Base-by-base conservation (phyloP, 2,888 invertebrate genomes). In the Lochmaea crataegi region DNA sequence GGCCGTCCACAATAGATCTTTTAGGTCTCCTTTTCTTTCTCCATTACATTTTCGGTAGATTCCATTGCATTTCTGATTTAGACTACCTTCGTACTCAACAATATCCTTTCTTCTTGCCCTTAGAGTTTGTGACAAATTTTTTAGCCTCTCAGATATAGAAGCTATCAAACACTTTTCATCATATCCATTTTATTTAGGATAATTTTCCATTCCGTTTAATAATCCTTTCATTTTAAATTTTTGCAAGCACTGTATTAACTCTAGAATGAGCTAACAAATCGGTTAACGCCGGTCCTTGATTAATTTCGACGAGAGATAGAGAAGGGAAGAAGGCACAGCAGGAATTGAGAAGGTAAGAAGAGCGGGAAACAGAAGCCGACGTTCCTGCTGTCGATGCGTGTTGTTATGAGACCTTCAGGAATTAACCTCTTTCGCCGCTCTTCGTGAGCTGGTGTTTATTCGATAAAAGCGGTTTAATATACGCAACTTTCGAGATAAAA, bases 391-490 rank as follows among this genome's bases (percentile, higher is more conserved):
- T 78, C 76, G 77, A 78, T 78, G 78, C 76, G 74, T 78, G 78
- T 75, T 76, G 76, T 76, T 76, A 76, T 73, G 76, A 77, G 74
- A 74, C 78, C 74, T 77, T 72, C 75, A 76, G 77, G 75, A 76
- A 72, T 76, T 73, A 78, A 74, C 76, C 75, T 75, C 76, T 73
- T 73, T 72, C 57, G 41, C 18, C 57, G 45, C 48, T 51, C 68
- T 16, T 16, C 38, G 32, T 51, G 60, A 32, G 14, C 14, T 38
- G 58, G 68, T 61, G 76, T 77, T 77, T 74, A 77, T 75, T 76
- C 71, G 77, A 66, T 72, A 73, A 75, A 74, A 68, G 68, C 67
- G 68, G 68, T 73, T 53, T 53, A 18, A 53, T 53, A 16, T 53
- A 18, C 18, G 18, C 53, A 53, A 53, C 16, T 18, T 53, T 16